These are phyloP conservation scores for Rhagonycha lutea DNA, from an alignment of 2,888 invertebrate species.

Conservation along the genomic window DNA sequence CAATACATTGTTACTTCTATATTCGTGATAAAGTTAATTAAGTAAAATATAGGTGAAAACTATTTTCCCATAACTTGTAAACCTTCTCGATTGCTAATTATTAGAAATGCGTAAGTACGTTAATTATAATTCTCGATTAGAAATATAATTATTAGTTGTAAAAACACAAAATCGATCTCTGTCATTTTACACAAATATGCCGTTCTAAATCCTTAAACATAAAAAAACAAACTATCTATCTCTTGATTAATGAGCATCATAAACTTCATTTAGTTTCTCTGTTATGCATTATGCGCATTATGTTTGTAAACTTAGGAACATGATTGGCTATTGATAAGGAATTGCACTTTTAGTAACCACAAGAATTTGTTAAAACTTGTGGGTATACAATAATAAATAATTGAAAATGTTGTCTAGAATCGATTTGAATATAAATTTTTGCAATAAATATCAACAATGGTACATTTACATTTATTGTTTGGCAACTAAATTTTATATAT, in stretches of 20 bases:
- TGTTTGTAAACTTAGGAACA: too few species aligned
- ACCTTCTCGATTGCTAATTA: background rate
- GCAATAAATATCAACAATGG: background rate
- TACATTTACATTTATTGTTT: background rate
- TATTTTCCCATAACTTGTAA: background rate
- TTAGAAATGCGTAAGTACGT: background rate
- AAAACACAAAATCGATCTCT: background rate
- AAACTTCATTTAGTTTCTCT: background rate
- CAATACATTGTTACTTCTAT: background rate
- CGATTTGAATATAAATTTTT: background rate
- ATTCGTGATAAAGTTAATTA: background rate
- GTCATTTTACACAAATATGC: background rate
- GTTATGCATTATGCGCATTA: too few species aligned
- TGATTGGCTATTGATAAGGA: too few species aligned
- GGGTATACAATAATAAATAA: background rate
- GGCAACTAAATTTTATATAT: background rate
- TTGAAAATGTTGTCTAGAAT: background rate
- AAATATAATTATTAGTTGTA: background rate
- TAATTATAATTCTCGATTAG: background rate
- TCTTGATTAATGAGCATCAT: background rate
- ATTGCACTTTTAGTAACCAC: background rate
- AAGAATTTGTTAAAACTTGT: background rate
- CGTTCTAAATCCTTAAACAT: background rate
- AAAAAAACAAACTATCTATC: background rate
- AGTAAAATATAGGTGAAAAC: background rate